A percentile compares a stretch with the other conserved stretches of the same genome.
Conservation (phyloP, 2,888 invertebrate species). For the Ethmia dodecea region DNA sequence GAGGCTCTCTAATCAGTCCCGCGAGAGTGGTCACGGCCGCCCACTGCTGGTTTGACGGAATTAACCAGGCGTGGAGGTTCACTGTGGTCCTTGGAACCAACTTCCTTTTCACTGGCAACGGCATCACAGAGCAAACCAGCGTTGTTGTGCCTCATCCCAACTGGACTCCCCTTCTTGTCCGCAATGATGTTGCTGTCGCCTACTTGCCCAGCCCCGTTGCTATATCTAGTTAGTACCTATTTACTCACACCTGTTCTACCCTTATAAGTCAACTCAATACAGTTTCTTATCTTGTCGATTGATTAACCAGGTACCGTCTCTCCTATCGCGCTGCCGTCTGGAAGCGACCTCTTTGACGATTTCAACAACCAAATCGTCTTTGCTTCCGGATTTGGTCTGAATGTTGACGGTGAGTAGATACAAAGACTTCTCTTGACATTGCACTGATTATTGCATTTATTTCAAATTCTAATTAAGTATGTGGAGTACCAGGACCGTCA, state of each 20-base stretch:
- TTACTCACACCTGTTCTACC: too few relatives aligned
- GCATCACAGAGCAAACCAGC: constrained; percentile 31
- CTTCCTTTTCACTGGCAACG: constrained; percentile 36
- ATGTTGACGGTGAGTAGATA: constrained; percentile 28
- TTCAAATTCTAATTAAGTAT: neutral
- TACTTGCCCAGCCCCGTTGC: constrained; percentile 21
- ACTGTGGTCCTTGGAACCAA: constrained; percentile 44
- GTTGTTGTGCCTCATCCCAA: constrained; percentile 32
- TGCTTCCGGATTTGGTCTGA: constrained; percentile 41
- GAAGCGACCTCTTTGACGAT: constrained; percentile 15
- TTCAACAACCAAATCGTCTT: constrained; percentile 28
- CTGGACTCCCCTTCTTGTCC: constrained; percentile 32
- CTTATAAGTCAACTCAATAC: too few relatives aligned
- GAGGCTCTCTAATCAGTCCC: constrained; percentile 37
- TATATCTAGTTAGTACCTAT: constrained; percentile 27
- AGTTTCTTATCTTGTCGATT: too few relatives aligned
- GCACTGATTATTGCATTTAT: neutral
- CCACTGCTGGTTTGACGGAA: constrained; percentile 38
- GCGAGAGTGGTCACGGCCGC: constrained; percentile 20
- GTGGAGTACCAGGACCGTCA: neutral
- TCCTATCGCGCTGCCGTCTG: constrained; percentile 33
- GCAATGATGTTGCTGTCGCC: constrained; percentile 45
- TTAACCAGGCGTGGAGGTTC: constrained; percentile 32
- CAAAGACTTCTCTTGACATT: neutral
- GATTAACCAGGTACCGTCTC: constrained; percentile 27